These are phyloP conservation scores for Forficula auricularia DNA, from an alignment of 1,140 invertebrate genomes.

Conservation along the genomic window DNA sequence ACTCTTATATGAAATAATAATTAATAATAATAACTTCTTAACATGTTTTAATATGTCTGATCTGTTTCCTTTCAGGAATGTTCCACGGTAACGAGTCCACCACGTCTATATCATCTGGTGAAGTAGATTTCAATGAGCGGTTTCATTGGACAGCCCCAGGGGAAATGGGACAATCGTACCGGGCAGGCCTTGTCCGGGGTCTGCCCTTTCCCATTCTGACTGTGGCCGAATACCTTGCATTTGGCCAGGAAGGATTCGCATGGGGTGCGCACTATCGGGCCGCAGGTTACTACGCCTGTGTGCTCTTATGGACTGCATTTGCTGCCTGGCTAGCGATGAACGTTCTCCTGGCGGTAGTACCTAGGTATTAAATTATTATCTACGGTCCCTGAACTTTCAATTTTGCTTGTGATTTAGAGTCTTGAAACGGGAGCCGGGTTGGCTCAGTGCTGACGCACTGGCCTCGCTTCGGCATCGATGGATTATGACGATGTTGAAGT, in stretches of 20 bases:
- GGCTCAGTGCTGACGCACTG: no score
- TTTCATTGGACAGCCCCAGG: constrained; percentile 73
- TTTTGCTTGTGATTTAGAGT: no score
- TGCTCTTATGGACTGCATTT: constrained; percentile 78
- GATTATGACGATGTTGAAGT: no score
- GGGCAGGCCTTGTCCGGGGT: constrained; percentile 66
- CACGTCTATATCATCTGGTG: constrained; percentile 18
- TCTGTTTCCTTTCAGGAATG: no score
- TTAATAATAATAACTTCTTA: no score
- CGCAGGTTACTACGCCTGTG: constrained; percentile 83
- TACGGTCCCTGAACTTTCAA: no score
- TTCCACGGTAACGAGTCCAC: no score
- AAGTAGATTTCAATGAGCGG: constrained; percentile 91
- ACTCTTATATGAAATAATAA: no score
- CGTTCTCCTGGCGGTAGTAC: constrained; percentile 74
- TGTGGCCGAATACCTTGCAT: constrained; percentile 87
- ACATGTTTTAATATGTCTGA: no score
- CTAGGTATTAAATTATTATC: no score
- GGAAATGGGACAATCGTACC: constrained; percentile 66
- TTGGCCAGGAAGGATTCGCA: constrained; percentile 87
- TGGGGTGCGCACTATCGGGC: constrained; percentile 88
- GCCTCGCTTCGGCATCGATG: no score
- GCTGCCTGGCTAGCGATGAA: constrained; percentile 85
- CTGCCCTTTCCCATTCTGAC: constrained; percentile 90
- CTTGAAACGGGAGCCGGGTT: no score